A percentile compares a stretch with the other conserved stretches of the same genome.
These are phyloP conservation scores for Actinia tenebrosa DNA, from an alignment of 64 coral and sea anemone species.

Conservation along the genomic window DNA sequence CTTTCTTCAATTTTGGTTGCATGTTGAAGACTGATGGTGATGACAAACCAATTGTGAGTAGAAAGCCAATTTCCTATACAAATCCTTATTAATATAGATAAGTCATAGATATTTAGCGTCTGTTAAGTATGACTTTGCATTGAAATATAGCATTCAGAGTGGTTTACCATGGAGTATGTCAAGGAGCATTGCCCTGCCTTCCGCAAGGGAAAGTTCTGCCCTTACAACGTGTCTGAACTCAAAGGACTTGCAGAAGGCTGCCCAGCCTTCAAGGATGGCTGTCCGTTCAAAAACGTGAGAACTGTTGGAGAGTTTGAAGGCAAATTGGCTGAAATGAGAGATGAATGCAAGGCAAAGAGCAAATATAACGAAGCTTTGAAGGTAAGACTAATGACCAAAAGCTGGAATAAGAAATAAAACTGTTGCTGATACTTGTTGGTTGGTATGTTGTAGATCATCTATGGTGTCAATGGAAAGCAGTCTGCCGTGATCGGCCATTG, in stretches of 20 bases:
- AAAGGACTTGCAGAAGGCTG: constrained; percentile 13
- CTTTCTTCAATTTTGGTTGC: background rate
- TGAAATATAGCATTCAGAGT: background rate
- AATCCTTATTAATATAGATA: no score
- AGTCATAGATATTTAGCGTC: no score
- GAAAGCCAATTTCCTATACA: background rate
- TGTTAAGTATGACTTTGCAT: background rate
- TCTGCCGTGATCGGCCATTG: background rate
- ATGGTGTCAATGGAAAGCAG: background rate
- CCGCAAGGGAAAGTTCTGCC: background rate
- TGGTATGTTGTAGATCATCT: background rate
- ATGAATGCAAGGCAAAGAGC: constrained; percentile 3
- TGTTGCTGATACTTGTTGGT: background rate
- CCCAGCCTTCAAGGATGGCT: background rate
- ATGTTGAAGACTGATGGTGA: background rate
- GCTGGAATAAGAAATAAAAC: background rate
- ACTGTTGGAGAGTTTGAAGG: constrained; percentile 22
- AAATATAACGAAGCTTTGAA: background rate
- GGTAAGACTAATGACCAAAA: background rate
- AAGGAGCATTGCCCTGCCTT: constrained; percentile 9
- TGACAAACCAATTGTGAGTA: constrained; percentile 11
- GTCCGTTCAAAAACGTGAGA: constrained; percentile 10
- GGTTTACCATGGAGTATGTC: background rate
- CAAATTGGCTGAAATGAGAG: constrained; percentile 23
- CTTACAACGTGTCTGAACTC: background rate